Evolutionary conservation across 2,888 invertebrate genomes (phyloP), one percentile per base, ranked within the genome.

Genomic region (Raillietiella orientalis): DNA sequence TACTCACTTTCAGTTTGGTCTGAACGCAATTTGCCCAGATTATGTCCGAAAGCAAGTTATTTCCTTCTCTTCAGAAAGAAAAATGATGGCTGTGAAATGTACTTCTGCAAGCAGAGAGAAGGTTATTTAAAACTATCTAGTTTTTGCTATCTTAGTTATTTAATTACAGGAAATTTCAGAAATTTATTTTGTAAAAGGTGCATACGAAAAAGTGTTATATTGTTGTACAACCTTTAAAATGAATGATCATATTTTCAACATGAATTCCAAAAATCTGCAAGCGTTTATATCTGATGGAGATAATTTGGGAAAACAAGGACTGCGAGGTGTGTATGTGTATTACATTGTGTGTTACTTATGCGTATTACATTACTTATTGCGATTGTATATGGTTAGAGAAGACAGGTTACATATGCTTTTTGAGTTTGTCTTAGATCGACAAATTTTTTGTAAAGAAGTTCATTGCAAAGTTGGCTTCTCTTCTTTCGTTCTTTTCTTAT

Each of bases 61-160:
- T 52, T 93, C 96, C 0, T 99, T 96, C 49, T 72, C 66, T 37
- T 90, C 90, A 1, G 96, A 96, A 40, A 77, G 79, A 32, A 96
- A 93, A 51, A 75, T 79, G 64, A 99, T 99, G 96, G 75, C 79
- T 4, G 90, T 96, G 14, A 77, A 72, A 46, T 79, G 75, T 43
- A 38, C 16, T 32, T 35, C 21, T 31, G n/a, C n/a, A n/a, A n/a
- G n/a, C n/a, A n/a, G n/a, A n/a, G n/a, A n/a, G n/a, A n/a, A n/a
- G n/a, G n/a, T 39, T 23, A 34, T 35, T 8, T 45, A 42, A 30
- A 17, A 37, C 4, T 36, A 42, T n/a, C 41, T 44, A 29, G 47
- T 10, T 8, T 23, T 23, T 6, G 10, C n/a, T n/a, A n/a, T n/a
- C n/a, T n/a, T n/a, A n/a, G n/a, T n/a, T n/a, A n/a, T n/a, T n/a